phyloP scores from a whole-genome alignment of 64 coral and sea anemone genomes.

The Actinia equina region DNA sequence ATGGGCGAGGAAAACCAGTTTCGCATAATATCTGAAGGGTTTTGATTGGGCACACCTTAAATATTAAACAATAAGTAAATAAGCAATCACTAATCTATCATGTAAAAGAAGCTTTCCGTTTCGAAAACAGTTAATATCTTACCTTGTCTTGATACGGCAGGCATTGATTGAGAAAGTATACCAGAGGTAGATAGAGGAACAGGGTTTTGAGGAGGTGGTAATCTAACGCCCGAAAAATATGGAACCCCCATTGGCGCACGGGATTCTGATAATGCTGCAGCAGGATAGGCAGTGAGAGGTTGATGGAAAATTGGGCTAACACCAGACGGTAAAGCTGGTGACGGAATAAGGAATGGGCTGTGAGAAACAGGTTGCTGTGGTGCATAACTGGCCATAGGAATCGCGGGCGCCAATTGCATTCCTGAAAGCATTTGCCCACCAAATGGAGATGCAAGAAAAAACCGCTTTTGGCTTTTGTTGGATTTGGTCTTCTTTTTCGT shows the following conservation, averaged over 20 bases:
- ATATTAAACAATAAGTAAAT: background rate
- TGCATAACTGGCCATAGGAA: background rate
- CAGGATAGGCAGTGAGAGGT: background rate
- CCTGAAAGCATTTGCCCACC: background rate
- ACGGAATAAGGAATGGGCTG: background rate
- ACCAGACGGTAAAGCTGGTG: background rate
- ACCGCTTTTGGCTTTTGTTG: background rate
- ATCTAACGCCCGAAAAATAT: background rate
- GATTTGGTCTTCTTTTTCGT: background rate
- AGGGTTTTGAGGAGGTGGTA: background rate
- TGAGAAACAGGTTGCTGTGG: background rate
- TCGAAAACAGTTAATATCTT: background rate
- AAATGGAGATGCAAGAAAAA: slow-evolving; percentile 16
- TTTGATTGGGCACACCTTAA: background rate
- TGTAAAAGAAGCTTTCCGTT: background rate
- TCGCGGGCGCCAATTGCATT: background rate
- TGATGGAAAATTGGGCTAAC: background rate
- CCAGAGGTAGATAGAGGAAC: background rate
- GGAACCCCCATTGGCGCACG: background rate
- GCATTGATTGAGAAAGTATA: background rate
- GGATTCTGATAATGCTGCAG: background rate
- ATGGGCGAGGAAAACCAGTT: background rate
- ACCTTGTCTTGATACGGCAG: background rate
- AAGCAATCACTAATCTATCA: background rate
- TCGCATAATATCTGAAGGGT: background rate